Base-by-base conservation (phyloP, 2,888 invertebrate species). In the Synergus itoensis region DNA sequence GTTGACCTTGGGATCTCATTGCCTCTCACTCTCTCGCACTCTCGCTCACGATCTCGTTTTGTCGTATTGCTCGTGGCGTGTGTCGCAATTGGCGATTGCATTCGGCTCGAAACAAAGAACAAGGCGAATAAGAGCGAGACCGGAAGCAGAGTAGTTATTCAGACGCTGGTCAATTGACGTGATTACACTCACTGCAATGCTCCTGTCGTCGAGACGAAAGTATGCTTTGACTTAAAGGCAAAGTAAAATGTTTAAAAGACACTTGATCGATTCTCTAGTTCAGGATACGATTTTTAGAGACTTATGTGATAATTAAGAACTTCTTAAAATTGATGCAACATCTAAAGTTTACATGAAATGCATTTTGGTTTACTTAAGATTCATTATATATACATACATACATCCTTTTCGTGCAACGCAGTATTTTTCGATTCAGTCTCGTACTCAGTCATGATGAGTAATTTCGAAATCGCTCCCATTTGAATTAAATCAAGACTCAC, bases 121-220 rank as follows among this genome's bases (percentile, higher is more conserved):
- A 79, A 81, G 82, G 60, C 79, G 67, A 76, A 85, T 84, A 84
- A 85, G 85, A 83, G 86, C 82, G 80, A 80, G 83, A 84, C 86
- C 87, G 88, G 88, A 88, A 88, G 87, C 85, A 78, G 80, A 80
- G 84, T 87, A 86, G 87, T 88, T 88, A 86, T 84, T 84, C 86
- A 84, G 82, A 83, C 83, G 79, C 80, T 78, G 79, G 85, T 84
- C 89, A 87, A 88, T 88, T 87, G 88, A 87, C 84, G 84, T 80
- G 88, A 88, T 88, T 86, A 88, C 86, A 82, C 84, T 82, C 83
- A 82, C 82, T 80, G 83, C 84, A 79, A 81, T 53, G 40, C 48
- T 83, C 53, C 53, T 78, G 78, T 76, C 78, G 85, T 80, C 82
- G 84, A 87, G 86, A 84, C 80, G 83, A 84, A 83, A 84, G 82